Percentiles rank a stretch among this genome's conserved stretches.
These are phyloP conservation scores for Cryptocephalus primarius DNA, from an alignment of 2,888 invertebrate genomes.

Conservation along the genomic window DNA sequence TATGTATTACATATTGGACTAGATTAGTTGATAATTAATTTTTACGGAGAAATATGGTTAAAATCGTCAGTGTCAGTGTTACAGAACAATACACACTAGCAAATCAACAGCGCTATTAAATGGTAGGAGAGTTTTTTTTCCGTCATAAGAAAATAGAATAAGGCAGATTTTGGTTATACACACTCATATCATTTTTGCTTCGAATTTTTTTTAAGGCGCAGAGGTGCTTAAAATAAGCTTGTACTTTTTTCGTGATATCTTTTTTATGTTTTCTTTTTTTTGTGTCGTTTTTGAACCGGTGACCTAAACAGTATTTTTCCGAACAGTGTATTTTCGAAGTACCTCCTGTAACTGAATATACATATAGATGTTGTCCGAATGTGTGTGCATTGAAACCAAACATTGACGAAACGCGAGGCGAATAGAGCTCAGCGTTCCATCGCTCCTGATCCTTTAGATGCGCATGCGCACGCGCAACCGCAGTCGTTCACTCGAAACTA, in stretches of 20 bases:
- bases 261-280: too few species aligned
- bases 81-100: constrained; percentile 40
- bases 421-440: neutral
- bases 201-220: constrained; percentile 58
- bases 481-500: too few species aligned
- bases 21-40: constrained; percentile 40
- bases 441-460: neutral
- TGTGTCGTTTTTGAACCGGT: constrained; percentile 43
- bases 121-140: constrained; percentile 40
- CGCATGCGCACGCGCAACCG: too few species aligned
- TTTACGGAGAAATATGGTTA: constrained; percentile 36
- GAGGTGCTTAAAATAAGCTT: constrained; percentile 64
- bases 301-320: constrained; percentile 42
- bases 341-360: constrained; percentile 34
- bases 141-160: constrained; percentile 54
- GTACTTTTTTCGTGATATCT: constrained; percentile 57
- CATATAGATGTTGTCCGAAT: constrained; percentile 32
- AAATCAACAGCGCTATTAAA: constrained; percentile 39
- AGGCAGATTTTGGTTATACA: constrained; percentile 59
- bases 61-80: constrained; percentile 39
- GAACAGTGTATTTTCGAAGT: constrained; percentile 34
- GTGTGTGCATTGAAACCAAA: constrained; percentile 42
- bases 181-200: constrained; percentile 43
- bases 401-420: constrained; percentile 21
- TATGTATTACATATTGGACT: constrained; percentile 43